These are phyloP conservation scores for Crocuta crocuta DNA, from an alignment of 2,113 vertebrate species.

Conservation along the genomic window DNA sequence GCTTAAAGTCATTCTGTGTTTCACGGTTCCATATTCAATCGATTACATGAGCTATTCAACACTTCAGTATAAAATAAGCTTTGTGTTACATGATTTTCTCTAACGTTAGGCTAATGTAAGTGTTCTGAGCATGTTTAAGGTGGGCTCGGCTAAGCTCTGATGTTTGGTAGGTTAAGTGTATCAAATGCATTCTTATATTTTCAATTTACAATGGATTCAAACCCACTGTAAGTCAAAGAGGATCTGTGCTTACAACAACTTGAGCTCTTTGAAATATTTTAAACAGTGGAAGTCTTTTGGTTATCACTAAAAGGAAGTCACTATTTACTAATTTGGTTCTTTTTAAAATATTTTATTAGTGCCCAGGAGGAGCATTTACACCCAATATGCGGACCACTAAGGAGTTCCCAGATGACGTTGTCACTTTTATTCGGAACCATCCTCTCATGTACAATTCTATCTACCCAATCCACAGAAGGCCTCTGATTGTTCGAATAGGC, in stretches of 20 bases:
- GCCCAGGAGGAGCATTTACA: conserved; percentile 98
- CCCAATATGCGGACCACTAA: conserved; percentile 95
- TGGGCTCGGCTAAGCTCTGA: not conserved
- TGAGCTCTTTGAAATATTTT: not conserved
- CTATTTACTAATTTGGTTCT: not conserved
- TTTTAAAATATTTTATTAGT: conserved; percentile 85
- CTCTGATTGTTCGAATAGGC: conserved; percentile 95
- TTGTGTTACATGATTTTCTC: not conserved
- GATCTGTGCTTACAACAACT: not conserved
- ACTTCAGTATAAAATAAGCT: not conserved
- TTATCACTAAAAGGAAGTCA: not conserved
- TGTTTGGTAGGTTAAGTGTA: not conserved
- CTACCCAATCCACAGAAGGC: conserved; percentile 94
- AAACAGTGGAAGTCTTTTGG: not conserved
- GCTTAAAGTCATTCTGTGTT: not conserved
- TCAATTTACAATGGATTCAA: not conserved
- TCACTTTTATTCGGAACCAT: conserved; percentile 97
- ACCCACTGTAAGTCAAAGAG: not conserved
- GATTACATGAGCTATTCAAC: not conserved
- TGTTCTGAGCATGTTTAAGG: not conserved
- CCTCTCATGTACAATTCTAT: conserved; percentile 98
- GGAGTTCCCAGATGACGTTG: conserved; percentile 98
- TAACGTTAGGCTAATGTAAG: not conserved
- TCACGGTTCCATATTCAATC: not conserved
- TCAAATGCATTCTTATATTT: not conserved